Base-by-base conservation (phyloP, 2,113 vertebrate species). In the Lichenostomus cassidix region DNA sequence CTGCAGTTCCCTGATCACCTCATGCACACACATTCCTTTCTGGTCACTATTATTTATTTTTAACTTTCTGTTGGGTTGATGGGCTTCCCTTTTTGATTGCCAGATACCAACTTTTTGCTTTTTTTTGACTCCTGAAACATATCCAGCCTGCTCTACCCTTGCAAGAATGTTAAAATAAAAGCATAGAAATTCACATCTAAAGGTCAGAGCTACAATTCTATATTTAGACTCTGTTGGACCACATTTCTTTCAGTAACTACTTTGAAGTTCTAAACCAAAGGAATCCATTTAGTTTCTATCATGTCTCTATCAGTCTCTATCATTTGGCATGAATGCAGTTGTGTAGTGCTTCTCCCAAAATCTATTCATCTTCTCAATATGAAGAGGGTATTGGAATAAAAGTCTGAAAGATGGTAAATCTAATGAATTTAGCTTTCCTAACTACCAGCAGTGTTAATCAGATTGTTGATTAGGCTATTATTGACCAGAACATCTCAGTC, bases 351-450 rank as follows among this genome's bases (percentile, higher is more conserved):
- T 87, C 28, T 63, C 20, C 59, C 35, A 49, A 76, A 29, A 67
- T 18, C 10, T 59, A 15, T 50, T 75, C 1, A 9, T 0, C 0
- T n/a, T 67, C 63, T 67, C 42, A 67, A 5, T 14, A 35, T 5
- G 18, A 64, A 60, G 14, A 73, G 1, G 6, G 12, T 19, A 31
- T 80, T 63, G 56, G 19, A 84, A 78, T 59, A 46, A 70, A 81
- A 69, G 28, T 25, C 4, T 16, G 8, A 73, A 81, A 49, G 2
- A 24, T 15, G 5, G 81, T 18, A 44, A 35, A 75, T 31, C 5
- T 41, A 64, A 49, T 41, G 0, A 55, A 67, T 77, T 70, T 75
- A 42, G 28, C 6, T 58, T 70, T 37, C 22, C 75, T 55, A 49
- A 53, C 70, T n/a, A 70, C 22, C 23, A 25, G 12, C 19, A 49